Evolutionary conservation across 2,888 invertebrate species (phyloP).

Genomic region (Lasiommata megera): DNA sequence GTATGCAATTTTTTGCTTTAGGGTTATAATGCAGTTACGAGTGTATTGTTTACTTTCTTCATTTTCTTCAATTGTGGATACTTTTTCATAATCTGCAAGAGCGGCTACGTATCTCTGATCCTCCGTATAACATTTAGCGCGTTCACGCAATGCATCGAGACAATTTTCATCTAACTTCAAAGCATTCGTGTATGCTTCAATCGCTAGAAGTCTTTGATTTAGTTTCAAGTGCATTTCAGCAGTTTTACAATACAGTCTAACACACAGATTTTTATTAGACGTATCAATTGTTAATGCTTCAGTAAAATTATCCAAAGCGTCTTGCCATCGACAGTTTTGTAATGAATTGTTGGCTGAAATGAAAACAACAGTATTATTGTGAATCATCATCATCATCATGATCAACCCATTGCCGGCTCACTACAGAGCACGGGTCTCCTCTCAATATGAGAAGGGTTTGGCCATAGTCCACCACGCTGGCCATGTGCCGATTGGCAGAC

Average conservation of each 20-base stretch:
- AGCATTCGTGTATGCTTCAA: neutral
- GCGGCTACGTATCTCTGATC: neutral
- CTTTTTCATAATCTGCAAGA: neutral
- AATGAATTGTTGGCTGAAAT: too few relatives aligned
- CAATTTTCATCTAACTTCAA: neutral
- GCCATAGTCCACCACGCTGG: too few relatives aligned
- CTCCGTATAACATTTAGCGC: neutral
- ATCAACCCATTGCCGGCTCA: too few relatives aligned
- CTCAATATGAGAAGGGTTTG: too few relatives aligned
- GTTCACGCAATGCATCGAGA: neutral
- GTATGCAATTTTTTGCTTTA: neutral
- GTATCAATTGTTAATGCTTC: neutral
- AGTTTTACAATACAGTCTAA: neutral
- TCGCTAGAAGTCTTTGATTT: neutral
- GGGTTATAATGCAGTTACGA: neutral
- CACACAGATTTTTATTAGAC: neutral
- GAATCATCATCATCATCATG: too few relatives aligned
- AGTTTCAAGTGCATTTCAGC: neutral
- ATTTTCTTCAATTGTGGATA: neutral
- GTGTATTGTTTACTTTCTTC: neutral
- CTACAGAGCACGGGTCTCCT: too few relatives aligned
- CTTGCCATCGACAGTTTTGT: neutral
- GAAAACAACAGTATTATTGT: too few relatives aligned
- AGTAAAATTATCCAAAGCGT: neutral
- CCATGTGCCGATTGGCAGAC: too few relatives aligned